phyloP scores from a whole-genome alignment of 2,888 invertebrate genomes.

The Isoperla grammatica region DNA sequence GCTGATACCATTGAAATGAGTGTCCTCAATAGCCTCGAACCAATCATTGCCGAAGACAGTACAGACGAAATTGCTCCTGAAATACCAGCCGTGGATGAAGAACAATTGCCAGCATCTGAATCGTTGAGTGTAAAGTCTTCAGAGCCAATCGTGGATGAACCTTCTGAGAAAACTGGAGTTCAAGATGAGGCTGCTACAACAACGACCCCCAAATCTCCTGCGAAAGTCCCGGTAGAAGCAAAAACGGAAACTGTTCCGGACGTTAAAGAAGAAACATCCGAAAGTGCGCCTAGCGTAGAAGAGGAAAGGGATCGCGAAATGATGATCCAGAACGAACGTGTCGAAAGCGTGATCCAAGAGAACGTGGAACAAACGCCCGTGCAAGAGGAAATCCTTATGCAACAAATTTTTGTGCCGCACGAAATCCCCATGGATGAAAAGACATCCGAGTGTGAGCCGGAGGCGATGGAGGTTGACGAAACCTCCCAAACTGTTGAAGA shows the following conservation, averaged over 20 bases:
- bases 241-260: not conserved
- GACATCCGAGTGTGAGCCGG: constrained; percentile 25
- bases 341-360: constrained; percentile 7
- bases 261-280: not conserved
- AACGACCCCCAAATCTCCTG: not conserved
- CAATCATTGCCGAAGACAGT: too few relatives aligned
- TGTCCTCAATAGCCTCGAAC: too few relatives aligned
- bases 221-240: not conserved
- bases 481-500: constrained; percentile 37
- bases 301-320: constrained; percentile 3
- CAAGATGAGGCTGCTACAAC: not conserved
- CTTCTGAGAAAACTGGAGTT: not conserved
- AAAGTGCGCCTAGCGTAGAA: not conserved
- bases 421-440: not conserved
- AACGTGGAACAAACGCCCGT: not conserved
- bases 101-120: too few relatives aligned
- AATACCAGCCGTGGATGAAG: too few relatives aligned
- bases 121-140: not conserved
- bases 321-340: constrained; percentile 6
- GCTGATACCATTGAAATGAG: too few relatives aligned
- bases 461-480: constrained; percentile 41
- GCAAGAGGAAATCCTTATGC: not conserved
- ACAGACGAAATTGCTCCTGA: too few relatives aligned
- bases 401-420: not conserved
- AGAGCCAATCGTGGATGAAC: not conserved